Percentiles rank a stretch among this genome's conserved stretches.
These are phyloP conservation scores for Xestia xanthographa DNA, from an alignment of 2,888 invertebrate genomes.

Conservation along the genomic window DNA sequence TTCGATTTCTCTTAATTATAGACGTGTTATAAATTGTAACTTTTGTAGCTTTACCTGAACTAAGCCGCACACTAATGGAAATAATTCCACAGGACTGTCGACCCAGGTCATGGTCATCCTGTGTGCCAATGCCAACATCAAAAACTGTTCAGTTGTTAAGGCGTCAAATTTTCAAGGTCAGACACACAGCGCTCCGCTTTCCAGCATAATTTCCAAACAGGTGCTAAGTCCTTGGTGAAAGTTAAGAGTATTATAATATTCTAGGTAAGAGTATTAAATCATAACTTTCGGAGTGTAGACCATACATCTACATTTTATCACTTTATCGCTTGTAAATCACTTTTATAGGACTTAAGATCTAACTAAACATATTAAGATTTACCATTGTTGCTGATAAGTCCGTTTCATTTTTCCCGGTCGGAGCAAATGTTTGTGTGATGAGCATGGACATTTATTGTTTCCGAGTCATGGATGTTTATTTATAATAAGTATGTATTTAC, in stretches of 20 bases:
- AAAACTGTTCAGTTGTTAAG: background rate
- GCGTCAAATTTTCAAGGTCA: background rate
- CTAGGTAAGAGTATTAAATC: background rate
- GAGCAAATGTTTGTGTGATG: no score
- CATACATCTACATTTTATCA: background rate
- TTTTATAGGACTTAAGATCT: background rate
- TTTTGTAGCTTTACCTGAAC: no score
- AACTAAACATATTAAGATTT: background rate
- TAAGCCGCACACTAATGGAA: background rate
- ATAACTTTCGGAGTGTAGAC: background rate
- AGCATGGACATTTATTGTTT: no score
- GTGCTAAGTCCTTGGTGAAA: background rate
- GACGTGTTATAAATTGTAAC: no score
- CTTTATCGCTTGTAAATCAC: background rate
- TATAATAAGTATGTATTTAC: no score
- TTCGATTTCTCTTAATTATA: no score
- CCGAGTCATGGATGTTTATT: no score
- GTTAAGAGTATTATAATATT: background rate
- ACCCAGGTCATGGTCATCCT: background rate
- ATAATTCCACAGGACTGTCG: background rate
- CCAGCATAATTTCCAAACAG: background rate
- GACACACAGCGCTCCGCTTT: background rate
- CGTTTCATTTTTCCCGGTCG: no score
- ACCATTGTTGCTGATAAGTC: no score
- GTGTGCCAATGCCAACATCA: no score